A percentile compares a stretch with the other conserved stretches of the same genome.
These are phyloP conservation scores for Tenualosa ilisha DNA, from an alignment of 2,797 vertebrate genomes.

Conservation along the genomic window DNA sequence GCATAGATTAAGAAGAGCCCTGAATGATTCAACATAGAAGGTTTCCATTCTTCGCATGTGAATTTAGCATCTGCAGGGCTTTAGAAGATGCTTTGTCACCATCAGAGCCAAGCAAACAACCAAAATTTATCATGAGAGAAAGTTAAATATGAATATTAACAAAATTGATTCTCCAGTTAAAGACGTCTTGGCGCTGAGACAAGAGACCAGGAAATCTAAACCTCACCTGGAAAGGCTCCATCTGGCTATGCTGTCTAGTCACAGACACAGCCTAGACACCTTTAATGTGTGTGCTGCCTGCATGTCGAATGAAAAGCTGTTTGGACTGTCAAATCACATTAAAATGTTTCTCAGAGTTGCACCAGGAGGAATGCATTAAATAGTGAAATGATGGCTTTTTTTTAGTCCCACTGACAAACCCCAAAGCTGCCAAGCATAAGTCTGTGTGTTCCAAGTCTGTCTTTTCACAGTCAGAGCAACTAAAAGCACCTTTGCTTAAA, in stretches of 20 bases:
- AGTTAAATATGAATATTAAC: neutral
- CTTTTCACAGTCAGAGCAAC: neutral
- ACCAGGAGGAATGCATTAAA: neutral
- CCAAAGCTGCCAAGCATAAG: neutral
- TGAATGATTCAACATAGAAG: neutral
- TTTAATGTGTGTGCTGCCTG: neutral
- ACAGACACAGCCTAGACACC: neutral
- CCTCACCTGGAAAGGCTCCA: constrained; percentile 13
- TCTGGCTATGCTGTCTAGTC: neutral
- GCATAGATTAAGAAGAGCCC: neutral
- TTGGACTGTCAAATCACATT: neutral
- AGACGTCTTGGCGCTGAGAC: neutral
- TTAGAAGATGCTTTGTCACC: neutral
- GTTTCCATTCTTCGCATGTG: neutral
- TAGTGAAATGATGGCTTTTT: neutral
- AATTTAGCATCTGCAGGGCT: neutral
- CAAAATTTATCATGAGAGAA: neutral
- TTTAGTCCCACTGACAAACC: neutral
- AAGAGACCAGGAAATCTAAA: neutral
- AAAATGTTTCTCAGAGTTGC: neutral
- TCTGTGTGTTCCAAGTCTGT: neutral
- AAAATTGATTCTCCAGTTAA: neutral
- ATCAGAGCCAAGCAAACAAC: neutral
- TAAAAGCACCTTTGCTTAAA: neutral
- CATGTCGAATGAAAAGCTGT: neutral